Base-by-base conservation (phyloP, 2,797 vertebrate genomes). In the Xerus rutilus region DNA sequence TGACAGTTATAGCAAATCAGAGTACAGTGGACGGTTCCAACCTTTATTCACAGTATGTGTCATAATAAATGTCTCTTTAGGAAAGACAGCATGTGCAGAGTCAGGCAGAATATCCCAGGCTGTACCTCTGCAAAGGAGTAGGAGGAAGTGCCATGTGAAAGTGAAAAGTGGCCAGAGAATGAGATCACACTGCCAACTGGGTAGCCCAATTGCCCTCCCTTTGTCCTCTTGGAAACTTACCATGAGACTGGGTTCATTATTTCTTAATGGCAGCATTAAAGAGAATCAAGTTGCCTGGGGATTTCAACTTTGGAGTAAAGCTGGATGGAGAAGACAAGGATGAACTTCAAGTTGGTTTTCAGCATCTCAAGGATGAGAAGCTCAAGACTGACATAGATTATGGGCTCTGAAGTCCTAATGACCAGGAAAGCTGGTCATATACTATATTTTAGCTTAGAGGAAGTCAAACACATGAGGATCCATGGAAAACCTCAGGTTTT, bases 1-100 rank as follows among this genome's bases (percentile, higher is more conserved):
- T 97, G 97, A 98, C 96, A 98, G 97, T 98, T 97, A 96, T 85
- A 98, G 98, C 95, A 98, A 98, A 98, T 97, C 96, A 97, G 96
- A 93, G 93, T 84, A 6, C 96, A 91, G 95, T 85, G 89, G 96
- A 96, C 70, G 87, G 96, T 97, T 97, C 93, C 97, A 97, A 97
- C 88, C 96, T 98, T 98, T 98, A 98, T 98, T 98, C 94, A 90
- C 93, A 96, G 97, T 97, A 83, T 98, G 97, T 97, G 94, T 98
- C 97, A 96, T 97, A 98, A 97, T 97, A 97, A 98, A 98, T 1
- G 70, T 96, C 82, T 94, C 96, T 82, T 96, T 97, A 96, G 97
- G 97, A 97, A 98, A 95, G 74, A 90, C 62, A 72, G 78, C 86
- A 93, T 94, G 95, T 96, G 90, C 92, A 85, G 95, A 98, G 92